Conservation (phyloP, 2,797 vertebrate genomes). For the Epinephelus awoara region DNA sequence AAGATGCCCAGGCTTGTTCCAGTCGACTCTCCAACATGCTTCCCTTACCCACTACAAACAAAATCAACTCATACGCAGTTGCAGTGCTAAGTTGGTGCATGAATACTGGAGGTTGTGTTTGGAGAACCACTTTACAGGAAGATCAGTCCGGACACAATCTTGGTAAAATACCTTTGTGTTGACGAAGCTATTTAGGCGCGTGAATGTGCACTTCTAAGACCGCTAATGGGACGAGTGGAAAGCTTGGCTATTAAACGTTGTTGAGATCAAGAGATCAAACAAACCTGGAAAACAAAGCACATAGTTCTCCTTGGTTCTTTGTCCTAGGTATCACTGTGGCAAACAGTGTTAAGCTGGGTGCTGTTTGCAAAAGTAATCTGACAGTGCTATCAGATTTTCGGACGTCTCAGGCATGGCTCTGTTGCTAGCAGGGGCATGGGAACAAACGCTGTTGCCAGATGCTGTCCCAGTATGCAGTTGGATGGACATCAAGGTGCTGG, state of each 20-base stretch:
- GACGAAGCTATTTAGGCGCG: conserved; percentile 31
- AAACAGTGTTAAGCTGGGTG: conserved; percentile 12
- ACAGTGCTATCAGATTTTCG: conserved; percentile 49
- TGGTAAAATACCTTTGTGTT: conserved; percentile 52
- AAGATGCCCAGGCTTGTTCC: conserved; percentile 71
- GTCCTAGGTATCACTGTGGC: conserved; percentile 9
- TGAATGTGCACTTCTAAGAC: conserved; percentile 25
- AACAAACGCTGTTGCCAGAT: conserved; percentile 77
- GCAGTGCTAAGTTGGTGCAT: conserved; percentile 25
- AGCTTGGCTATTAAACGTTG: conserved; percentile 31
- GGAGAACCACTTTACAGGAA: conserved; percentile 32
- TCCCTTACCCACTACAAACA: conserved; percentile 49
- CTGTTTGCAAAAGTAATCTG: conserved; percentile 30
- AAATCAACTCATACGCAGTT: conserved; percentile 26
- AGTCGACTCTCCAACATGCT: conserved; percentile 45
- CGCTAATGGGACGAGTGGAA: conserved; percentile 22
- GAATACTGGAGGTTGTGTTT: conserved; percentile 29
- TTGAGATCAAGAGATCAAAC: conserved; percentile 48
- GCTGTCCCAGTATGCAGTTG: conserved; percentile 78
- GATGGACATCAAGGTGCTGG: conserved; percentile 77
- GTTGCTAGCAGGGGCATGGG: conserved; percentile 53
- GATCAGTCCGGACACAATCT: conserved; percentile 28
- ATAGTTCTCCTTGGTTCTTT: conserved; percentile 21
- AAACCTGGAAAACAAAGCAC: not conserved
- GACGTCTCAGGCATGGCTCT: conserved; percentile 42